Evolutionary conservation across 2,113 vertebrate species (phyloP).

Genomic region (Limanda limanda): DNA sequence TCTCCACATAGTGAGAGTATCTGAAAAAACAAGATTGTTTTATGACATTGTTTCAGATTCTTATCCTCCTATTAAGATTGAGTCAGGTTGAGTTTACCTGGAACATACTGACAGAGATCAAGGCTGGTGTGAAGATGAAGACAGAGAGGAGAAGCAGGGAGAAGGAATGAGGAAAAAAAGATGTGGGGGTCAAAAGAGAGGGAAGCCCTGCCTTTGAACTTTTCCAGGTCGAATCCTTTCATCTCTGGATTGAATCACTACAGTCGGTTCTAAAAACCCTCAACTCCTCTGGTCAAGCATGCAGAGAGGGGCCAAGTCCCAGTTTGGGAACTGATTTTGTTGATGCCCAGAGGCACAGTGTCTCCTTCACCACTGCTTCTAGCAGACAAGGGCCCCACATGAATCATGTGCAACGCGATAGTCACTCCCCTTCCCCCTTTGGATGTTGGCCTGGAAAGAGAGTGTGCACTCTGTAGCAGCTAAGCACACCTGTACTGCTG

Average conservation of each 20-base stretch:
- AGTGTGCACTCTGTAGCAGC: constrained; percentile 10
- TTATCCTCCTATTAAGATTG: neutral
- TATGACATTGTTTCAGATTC: constrained; percentile 15
- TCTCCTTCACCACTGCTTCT: constrained; percentile 54
- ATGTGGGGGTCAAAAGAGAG: constrained; percentile 18
- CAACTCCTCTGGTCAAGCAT: constrained; percentile 50
- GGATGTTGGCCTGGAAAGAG: constrained; percentile 29
- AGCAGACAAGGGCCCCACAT: constrained; percentile 55
- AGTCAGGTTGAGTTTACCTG: constrained; percentile 36
- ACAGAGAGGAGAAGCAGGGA: constrained; percentile 1
- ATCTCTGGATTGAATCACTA: constrained; percentile 27
- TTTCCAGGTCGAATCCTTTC: constrained; percentile 52
- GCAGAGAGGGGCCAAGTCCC: constrained; percentile 44
- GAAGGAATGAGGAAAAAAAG: neutral
- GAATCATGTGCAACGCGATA: constrained; percentile 70
- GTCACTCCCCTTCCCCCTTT: constrained; percentile 12
- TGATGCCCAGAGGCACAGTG: constrained; percentile 52
- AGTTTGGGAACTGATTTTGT: constrained; percentile 56
- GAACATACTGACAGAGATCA: constrained; percentile 24
- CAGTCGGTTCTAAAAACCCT: constrained; percentile 19
- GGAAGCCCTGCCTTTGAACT: constrained; percentile 46
- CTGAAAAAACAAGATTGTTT: constrained; percentile 1
- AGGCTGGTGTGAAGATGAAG: constrained; percentile 2
- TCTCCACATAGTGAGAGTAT: neutral
- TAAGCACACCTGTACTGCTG: constrained; percentile 40